A percentile compares a stretch with the other conserved stretches of the same genome.
phyloP scores from a whole-genome alignment of 2,888 invertebrate genomes.

The Eupithecia subfuscata region DNA sequence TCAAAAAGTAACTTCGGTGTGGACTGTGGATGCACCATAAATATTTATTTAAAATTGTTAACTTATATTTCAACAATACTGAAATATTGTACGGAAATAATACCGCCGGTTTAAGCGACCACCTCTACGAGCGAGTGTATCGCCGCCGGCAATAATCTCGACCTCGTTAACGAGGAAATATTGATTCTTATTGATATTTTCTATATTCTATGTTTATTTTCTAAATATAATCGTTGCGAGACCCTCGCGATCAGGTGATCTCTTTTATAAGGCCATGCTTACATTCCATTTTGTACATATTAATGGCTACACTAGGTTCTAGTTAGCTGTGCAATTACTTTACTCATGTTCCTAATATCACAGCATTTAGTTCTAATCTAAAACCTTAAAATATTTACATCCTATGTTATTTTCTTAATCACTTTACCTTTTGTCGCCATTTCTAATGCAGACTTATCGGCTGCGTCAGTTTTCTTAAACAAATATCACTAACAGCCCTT shows the following conservation, averaged over 20 bases:
- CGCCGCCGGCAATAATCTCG: neutral
- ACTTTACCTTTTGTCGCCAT: neutral
- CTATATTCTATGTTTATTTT: too few relatives aligned
- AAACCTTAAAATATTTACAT: neutral
- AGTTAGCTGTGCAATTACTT: neutral
- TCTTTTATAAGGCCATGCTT: neutral
- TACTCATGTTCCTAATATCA: neutral
- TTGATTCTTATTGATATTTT: neutral
- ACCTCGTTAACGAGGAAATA: neutral
- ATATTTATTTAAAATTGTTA: neutral
- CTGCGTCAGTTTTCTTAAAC: neutral
- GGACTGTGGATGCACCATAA: neutral
- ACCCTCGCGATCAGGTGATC: too few relatives aligned
- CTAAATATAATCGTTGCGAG: too few relatives aligned
- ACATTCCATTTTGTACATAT: neutral
- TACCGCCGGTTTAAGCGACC: neutral
- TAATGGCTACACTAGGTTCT: neutral
- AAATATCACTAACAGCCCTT: neutral
- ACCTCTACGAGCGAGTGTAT: neutral
- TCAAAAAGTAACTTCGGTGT: neutral
- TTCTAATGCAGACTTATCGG: neutral
- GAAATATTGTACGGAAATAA: neutral
- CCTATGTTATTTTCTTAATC: neutral
- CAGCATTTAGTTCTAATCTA: neutral
- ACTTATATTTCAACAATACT: neutral